Base-by-base conservation (phyloP, 2,888 invertebrate species). In the Dascillus cervinus region DNA sequence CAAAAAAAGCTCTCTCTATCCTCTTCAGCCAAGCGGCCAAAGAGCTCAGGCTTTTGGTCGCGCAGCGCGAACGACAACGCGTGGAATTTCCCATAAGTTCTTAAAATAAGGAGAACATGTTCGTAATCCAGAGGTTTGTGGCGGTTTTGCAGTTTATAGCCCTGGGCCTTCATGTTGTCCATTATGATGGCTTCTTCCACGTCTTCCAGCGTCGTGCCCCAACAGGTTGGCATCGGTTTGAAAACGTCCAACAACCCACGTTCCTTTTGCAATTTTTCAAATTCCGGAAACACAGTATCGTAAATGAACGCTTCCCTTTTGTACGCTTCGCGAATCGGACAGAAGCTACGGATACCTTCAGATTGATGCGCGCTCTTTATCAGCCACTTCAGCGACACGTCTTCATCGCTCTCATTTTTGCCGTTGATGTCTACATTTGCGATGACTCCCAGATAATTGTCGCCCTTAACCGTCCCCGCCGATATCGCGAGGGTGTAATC, bases 271-370 rank as follows among this genome's bases (percentile, higher is more conserved):
- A 55, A 39, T 29, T 43, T 22, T 12, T 29, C 14, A 22, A 53
- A 51, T n/a, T 31, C 38, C 2, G 47, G 37, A n/a, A 58, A 41
- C 4, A 60, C 37, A 2, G 31, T 31, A n/a, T 41, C 37, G 37
- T 60, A 60, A 3, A 54, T 26, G 24, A 44, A 47, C 3, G 47
- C 42, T 43, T 60, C 60, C 11, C 55, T 38, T 3, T 33, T 13
- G 32, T 50, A 59, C 2, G 45, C 34, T 1, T 34, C 10, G 1
- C 31, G 31, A 2, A 57, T 35, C 4, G 49, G 46, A 2, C 44
- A 28, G 1, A 35, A 3, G 11, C 40, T 38, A n/a, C 53, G 38
- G 3, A 50, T 32, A 11, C 31, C 29, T 26, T 46, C 46, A 10
- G 26, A 39, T n/a, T 26, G 22, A 3, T 46, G 46, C 2, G 54